These are phyloP conservation scores for Eulithis testata DNA, from an alignment of 2,888 invertebrate species.

Conservation along the genomic window DNA sequence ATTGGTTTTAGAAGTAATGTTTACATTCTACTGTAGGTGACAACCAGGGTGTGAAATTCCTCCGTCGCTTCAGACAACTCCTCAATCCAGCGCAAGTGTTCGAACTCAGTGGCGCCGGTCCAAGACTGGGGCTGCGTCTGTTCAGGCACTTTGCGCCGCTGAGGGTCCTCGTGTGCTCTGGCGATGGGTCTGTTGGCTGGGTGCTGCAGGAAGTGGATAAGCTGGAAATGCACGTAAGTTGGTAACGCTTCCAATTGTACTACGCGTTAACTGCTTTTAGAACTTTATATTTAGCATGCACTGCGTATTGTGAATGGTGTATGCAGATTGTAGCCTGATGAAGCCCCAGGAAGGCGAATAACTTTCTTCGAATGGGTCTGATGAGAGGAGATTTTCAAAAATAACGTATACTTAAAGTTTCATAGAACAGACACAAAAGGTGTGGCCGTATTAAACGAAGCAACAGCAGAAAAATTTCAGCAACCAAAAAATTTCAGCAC, in stretches of 20 bases:
- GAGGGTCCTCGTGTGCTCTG: slow-evolving; percentile 97
- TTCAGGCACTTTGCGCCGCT: slow-evolving; percentile 98
- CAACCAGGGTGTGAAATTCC: slow-evolving; percentile 98
- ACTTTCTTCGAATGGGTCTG: no score
- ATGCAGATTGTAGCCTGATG: no score
- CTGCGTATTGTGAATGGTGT: no score
- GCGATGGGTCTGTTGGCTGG: slow-evolving; percentile 99
- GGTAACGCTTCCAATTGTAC: neutral
- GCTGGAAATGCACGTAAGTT: slow-evolving; percentile 93
- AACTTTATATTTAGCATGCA: no score
- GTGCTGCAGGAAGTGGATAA: slow-evolving; percentile 98
- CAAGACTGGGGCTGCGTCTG: slow-evolving; percentile 92
- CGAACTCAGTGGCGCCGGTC: slow-evolving; percentile 95
- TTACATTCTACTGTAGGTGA: slow-evolving; percentile 86
- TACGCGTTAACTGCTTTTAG: neutral
- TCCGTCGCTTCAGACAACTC: slow-evolving; percentile 96
- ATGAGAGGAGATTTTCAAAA: no score
- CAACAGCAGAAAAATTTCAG: no score
- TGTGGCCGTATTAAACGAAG: no score
- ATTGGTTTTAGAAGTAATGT: no score
- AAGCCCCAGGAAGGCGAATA: no score
- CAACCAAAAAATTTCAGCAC: no score
- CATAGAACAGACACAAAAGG: no score
- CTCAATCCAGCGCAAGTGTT: slow-evolving; percentile 99
- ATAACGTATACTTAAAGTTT: no score